phyloP scores from a whole-genome alignment of 2,888 invertebrate species.

The Tachina grossa region DNA sequence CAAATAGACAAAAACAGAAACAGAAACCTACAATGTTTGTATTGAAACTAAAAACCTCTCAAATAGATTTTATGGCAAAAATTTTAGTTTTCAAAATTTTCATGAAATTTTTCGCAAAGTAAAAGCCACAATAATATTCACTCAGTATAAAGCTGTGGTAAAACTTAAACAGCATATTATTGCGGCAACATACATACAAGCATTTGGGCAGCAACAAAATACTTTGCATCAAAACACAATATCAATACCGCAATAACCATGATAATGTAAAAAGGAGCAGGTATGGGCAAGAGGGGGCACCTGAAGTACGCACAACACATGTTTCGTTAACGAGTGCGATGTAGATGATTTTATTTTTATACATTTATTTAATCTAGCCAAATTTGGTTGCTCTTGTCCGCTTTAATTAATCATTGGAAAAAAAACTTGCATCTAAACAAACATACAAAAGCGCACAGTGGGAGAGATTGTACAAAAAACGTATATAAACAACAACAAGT shows the following conservation, averaged over 20 bases:
- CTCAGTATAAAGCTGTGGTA: conserved; percentile 61
- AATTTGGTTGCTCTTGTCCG: background rate
- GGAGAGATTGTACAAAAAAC: background rate
- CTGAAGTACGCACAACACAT: background rate
- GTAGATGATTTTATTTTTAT: too few species aligned
- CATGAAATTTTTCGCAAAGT: conserved; percentile 47
- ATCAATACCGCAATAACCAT: conserved; percentile 49
- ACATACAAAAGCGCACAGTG: conserved; percentile 12
- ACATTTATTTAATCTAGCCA: background rate
- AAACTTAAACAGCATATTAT: conserved; percentile 57
- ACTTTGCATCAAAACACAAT: conserved; percentile 25
- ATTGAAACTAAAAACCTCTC: conserved; percentile 20
- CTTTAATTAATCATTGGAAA: conserved; percentile 31
- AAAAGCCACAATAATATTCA: conserved; percentile 67
- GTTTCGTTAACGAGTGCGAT: background rate
- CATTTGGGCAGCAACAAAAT: background rate
- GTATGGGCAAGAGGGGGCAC: background rate
- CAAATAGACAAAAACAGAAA: background rate
- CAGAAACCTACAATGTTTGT: conserved; percentile 2
- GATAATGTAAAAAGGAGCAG: conserved; percentile 35
- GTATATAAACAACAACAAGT: too few species aligned
- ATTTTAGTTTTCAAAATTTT: conserved; percentile 11
- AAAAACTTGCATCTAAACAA: conserved; percentile 29
- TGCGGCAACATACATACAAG: conserved; percentile 39
- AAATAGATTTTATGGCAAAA: conserved; percentile 33